Base-by-base conservation (phyloP, 2,888 invertebrate genomes). In the Clanis bilineata region DNA sequence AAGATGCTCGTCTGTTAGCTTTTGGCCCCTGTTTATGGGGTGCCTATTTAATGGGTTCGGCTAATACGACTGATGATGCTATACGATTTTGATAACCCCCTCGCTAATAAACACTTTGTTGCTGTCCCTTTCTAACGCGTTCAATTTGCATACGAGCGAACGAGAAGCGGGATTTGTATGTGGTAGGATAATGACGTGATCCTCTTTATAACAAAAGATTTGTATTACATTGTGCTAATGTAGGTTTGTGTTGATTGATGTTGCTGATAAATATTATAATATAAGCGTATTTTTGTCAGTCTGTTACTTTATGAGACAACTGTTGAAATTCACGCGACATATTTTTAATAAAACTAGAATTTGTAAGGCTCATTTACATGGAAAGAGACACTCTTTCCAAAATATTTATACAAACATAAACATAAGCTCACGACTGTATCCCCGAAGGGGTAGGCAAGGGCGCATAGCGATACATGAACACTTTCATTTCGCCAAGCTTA, bases 1-100 rank as follows among this genome's bases (percentile, higher is more conserved):
- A 92, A 91, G 88, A 84, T 80, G 86, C 72, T 82, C 87, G 87
- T 85, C 85, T 90, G 88, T 89, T 88, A 82, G 89, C 90, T 87
- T 88, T 83, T 86, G 79, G 81, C 86, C 85, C 85, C 80, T 71
- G 74, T 73, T 75, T 68, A 62, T 68, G 79, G 84, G 87, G 87
- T 77, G 80, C 77, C 81, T 80, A 83, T 84, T 87, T 89, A 91
- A 90, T 90, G 79, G 85, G 86, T 88, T 88, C 86, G 85, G 79
- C 84, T 91, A 90, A 91, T 90, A 90, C 88, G 79, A 73, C 88
- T 89, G 88, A 90, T 89, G 88, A 85, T 86, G 82, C 18, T 76
- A 85, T 82, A 80, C 84, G 79, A 82, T 82, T 83, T 84, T 64
- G 74, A 73, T 81, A 82, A 86, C 82, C 85, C 88, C 84, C 87